A percentile compares a stretch with the other conserved stretches of the same genome.
Conservation (phyloP, 2,113 vertebrate species). For the Bambusicola thoracicus region DNA sequence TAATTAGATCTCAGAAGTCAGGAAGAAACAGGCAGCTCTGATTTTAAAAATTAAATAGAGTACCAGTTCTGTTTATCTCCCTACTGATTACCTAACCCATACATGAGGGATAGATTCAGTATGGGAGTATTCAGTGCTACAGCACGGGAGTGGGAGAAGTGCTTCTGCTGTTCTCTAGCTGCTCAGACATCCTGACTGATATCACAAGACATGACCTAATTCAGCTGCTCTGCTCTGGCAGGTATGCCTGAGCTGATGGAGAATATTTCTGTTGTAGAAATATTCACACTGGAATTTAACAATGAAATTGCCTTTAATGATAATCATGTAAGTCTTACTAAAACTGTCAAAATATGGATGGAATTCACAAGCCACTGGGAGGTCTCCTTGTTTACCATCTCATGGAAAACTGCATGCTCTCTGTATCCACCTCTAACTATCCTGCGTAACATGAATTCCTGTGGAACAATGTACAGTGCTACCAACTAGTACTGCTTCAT, state of each 20-base stretch:
- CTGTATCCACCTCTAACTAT: not conserved
- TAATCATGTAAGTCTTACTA: not conserved
- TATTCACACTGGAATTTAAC: not conserved
- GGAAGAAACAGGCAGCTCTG: not conserved
- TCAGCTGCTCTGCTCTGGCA: not conserved
- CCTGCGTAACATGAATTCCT: not conserved
- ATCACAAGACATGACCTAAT: not conserved
- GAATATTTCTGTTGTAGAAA: not conserved
- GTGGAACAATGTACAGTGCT: not conserved
- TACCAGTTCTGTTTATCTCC: not conserved
- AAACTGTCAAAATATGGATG: not conserved
- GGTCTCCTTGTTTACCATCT: not conserved
- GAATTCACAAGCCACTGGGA: not conserved
- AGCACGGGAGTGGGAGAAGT: not conserved
- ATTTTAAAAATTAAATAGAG: not conserved
- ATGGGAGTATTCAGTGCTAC: not conserved
- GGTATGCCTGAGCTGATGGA: not conserved
- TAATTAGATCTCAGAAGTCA: not conserved
- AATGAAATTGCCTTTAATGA: not conserved
- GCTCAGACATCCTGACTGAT: not conserved
- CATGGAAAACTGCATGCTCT: not conserved
- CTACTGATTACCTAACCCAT: not conserved
- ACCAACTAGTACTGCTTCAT: not conserved
- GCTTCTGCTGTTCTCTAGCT: not conserved
- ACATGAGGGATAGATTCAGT: no score